Percentiles rank a stretch among this genome's conserved stretches.
Evolutionary conservation across 2,888 invertebrate species (phyloP).

Genomic region (Sialis lutaria): DNA sequence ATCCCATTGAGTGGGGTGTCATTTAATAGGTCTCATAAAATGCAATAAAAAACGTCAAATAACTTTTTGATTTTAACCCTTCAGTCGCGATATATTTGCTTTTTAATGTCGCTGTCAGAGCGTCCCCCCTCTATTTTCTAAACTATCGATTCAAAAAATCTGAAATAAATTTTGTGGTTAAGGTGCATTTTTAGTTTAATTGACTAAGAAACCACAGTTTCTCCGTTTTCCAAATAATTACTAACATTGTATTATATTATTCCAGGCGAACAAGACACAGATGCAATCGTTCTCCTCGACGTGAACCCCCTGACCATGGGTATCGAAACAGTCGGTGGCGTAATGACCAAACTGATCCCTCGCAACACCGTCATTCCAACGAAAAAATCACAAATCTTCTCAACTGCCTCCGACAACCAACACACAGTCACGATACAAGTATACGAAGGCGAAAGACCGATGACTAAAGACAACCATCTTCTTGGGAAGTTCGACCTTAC

Average conservation of each 20-base stretch:
- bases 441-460: constrained; percentile 97
- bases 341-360: constrained; percentile 97
- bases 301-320: constrained; percentile 98
- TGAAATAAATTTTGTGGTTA: too few species aligned
- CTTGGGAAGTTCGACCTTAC: constrained; percentile 97
- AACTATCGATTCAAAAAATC: too few species aligned
- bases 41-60: too few species aligned
- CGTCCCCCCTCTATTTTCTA: too few species aligned
- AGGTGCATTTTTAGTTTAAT: too few species aligned
- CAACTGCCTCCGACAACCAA: constrained; percentile 97
- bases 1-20: too few species aligned
- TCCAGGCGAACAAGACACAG: constrained; percentile 80
- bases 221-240: too few species aligned
- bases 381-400: constrained; percentile 98
- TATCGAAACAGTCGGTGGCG: constrained; percentile 98
- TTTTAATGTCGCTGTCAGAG: too few species aligned
- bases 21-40: too few species aligned
- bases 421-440: constrained; percentile 98
- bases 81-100: too few species aligned
- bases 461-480: constrained; percentile 99
- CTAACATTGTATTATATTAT: neutral
- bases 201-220: too few species aligned
- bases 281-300: constrained; percentile 89
- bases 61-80: too few species aligned
- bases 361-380: constrained; percentile 98